Evolutionary conservation across 2,797 vertebrate genomes (phyloP).

Genomic region (Fringilla coelebs): DNA sequence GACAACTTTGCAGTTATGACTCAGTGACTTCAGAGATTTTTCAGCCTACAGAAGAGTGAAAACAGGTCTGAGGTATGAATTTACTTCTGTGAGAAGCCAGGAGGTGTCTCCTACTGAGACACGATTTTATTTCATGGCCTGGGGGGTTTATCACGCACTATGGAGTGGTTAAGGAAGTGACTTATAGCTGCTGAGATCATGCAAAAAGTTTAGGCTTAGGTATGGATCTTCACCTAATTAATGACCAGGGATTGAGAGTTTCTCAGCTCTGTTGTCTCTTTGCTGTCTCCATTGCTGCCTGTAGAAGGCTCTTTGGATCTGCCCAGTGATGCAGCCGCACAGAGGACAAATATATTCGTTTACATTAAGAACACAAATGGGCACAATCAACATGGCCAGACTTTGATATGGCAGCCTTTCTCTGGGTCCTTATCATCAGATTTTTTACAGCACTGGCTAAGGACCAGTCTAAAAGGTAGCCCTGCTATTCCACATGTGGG

Average conservation of each 20-base stretch:
- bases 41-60: not conserved
- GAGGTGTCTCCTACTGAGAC: not conserved
- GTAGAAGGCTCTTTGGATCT: not conserved
- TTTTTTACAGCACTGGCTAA: not conserved
- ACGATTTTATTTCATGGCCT: not conserved
- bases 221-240: not conserved
- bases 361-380: not conserved
- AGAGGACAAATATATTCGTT: not conserved
- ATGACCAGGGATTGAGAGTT: not conserved
- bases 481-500: rapidly evolving
- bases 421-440: not conserved
- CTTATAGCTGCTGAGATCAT: not conserved
- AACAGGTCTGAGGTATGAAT: not conserved
- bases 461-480: not conserved
- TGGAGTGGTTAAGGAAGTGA: not conserved
- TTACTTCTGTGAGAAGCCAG: not conserved
- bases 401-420: not conserved
- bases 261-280: rapidly evolving
- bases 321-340: not conserved
- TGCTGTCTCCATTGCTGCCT: not conserved
- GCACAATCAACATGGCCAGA: not conserved
- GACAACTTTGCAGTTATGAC: not conserved
- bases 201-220: not conserved
- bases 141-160: not conserved
- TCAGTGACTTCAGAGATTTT: not conserved